These are phyloP conservation scores for Bucorvus abyssinicus DNA, from an alignment of 2,797 vertebrate genomes.

Conservation along the genomic window DNA sequence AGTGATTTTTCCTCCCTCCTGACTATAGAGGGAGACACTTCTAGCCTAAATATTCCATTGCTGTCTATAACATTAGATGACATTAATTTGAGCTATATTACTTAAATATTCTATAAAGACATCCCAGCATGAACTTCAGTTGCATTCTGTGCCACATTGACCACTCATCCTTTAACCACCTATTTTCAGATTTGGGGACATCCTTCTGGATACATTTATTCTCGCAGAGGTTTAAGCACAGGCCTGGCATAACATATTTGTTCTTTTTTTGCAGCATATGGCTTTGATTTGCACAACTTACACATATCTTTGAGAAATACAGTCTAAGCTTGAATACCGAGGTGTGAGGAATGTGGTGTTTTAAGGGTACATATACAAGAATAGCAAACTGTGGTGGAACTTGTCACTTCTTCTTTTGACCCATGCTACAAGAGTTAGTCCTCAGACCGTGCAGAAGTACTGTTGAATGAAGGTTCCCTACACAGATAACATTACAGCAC, in stretches of 20 bases:
- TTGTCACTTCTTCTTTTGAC: background rate
- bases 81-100: background rate
- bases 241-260: background rate
- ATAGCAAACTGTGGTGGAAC: background rate
- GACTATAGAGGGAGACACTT: background rate
- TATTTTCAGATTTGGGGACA: background rate
- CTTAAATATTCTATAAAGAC: background rate
- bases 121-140: background rate
- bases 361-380: background rate
- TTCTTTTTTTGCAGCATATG: background rate
- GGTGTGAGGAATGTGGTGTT: background rate
- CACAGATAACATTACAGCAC: background rate
- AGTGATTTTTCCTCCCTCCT: background rate
- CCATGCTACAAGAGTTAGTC: background rate
- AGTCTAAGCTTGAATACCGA: background rate
- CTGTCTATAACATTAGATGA: background rate
- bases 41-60: background rate
- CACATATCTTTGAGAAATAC: background rate
- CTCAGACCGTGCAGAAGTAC: background rate
- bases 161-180: background rate
- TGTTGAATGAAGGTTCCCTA: background rate
- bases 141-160: background rate
- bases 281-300: conserved; percentile 6
- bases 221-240: background rate
- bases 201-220: background rate